Base-by-base conservation (phyloP, 2,113 vertebrate genomes). In the Acinonyx jubatus region DNA sequence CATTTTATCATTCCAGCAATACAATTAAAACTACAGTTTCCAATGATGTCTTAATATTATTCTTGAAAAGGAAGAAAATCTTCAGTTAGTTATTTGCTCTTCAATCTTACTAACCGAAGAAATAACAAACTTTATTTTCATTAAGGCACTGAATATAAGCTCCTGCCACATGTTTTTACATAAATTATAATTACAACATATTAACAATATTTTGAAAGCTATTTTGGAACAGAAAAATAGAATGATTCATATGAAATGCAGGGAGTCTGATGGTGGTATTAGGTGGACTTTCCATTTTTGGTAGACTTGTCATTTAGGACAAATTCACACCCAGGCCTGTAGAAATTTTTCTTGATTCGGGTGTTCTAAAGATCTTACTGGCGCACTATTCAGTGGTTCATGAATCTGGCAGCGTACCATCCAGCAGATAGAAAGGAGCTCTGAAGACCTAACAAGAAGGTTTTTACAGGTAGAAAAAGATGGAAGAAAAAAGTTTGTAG, bases 21-120 rank as follows among this genome's bases (percentile, higher is more conserved):
- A 91, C 25, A 95, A 89, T 55, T 23, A 36, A 80, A 25, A 73
- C 38, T 61, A 91, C 0, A 89, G 19, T 78, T 45, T 76, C 33
- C 23, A 88, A 23, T 48, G n/a, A 52, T 36, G 2, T 38, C 87
- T 87, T 82, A 68, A 82, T 81, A 52, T 80, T n/a, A 73, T 45
- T 84, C 36, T 96, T 85, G 7, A 66, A 95, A 84, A 81, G 25
- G 48, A 79, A 88, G 41, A 89, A 93, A 95, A 73, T 82, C 21
- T 92, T 96, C 10, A 74, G 45, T 93, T 57, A 63, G 21, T 1
- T 89, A 69, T 81, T 69, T 96, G 11, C 5, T 89, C 41, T 89
- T 11, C 9, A 93, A 10, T 80, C 33, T 87, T 88, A 23, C 18
- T 57, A 93, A 38, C 9, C 2, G 15, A 96, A 86, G 7, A 74